Evolutionary conservation across 1,140 invertebrate species (phyloP).

Genomic region (Drosophila erecta): DNA sequence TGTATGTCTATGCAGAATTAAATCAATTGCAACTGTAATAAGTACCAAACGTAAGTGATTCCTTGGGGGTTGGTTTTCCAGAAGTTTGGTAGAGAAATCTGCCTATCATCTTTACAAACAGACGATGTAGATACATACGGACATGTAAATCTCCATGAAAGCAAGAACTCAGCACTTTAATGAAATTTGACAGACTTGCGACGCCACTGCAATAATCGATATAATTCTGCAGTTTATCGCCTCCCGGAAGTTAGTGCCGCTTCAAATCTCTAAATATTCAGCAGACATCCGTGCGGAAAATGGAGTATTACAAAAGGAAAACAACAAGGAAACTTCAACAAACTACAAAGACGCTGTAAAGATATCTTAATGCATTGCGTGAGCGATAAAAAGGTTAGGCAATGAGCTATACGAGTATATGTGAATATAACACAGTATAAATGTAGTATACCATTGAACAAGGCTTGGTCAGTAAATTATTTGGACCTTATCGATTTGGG

Average conservation of each 20-base stretch:
- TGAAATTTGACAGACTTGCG: conserved; percentile 31
- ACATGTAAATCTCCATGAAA: not conserved
- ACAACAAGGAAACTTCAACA: conserved; percentile 52
- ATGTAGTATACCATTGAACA: no score
- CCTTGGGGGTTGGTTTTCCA: conserved; percentile 39
- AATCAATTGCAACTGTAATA: conserved; percentile 7
- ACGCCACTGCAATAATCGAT: conserved; percentile 41
- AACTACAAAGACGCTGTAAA: conserved; percentile 46
- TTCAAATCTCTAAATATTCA: conserved; percentile 9
- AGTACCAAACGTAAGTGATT: conserved; percentile 26
- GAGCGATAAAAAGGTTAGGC: conserved; percentile 44
- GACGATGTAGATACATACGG: conserved; percentile 2
- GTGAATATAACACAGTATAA: no score
- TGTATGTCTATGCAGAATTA: not conserved
- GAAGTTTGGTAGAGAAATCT: conserved; percentile 31
- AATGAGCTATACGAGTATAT: not conserved
- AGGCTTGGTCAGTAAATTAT: conserved; percentile 9
- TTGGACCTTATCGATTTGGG: conserved; percentile 30
- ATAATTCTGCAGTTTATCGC: conserved; percentile 50
- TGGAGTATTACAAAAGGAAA: conserved; percentile 53
- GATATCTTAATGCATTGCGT: conserved; percentile 58
- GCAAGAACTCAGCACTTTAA: conserved; percentile 10
- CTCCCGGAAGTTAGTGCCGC: conserved; percentile 30
- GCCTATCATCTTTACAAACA: conserved; percentile 47
- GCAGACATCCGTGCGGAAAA: conserved; percentile 63